phyloP scores from a whole-genome alignment of 2,797 vertebrate species.

The Sebastes flavidus region DNA sequence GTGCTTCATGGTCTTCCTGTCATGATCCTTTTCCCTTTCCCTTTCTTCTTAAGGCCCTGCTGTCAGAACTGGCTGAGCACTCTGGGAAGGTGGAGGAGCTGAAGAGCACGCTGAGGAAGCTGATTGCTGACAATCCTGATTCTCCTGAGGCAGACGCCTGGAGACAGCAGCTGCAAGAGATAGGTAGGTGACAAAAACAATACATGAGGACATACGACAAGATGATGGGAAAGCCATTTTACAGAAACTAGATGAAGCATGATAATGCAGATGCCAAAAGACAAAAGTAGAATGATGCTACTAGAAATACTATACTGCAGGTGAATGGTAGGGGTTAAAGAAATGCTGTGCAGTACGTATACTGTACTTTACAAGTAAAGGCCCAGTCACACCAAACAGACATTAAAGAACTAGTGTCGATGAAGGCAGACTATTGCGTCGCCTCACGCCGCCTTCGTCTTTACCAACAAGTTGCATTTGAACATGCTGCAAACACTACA shows the following conservation, averaged over 20 bases:
- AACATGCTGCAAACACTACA: too few species aligned
- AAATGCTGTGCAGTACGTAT: neutral
- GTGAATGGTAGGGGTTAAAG: neutral
- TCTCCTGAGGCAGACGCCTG: slow-evolving; percentile 92
- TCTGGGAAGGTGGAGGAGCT: slow-evolving; percentile 91
- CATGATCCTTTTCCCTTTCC: neutral
- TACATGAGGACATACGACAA: neutral
- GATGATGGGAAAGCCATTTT: neutral
- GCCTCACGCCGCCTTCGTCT: too few species aligned
- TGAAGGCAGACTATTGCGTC: too few species aligned
- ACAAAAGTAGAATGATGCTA: neutral
- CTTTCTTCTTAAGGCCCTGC: slow-evolving; percentile 83
- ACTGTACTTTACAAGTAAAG: neutral
- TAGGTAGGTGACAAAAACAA: slow-evolving; percentile 82
- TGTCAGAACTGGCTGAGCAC: slow-evolving; percentile 91
- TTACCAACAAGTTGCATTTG: neutral
- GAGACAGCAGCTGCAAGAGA: slow-evolving; percentile 92
- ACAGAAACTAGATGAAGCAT: neutral
- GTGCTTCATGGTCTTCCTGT: too few species aligned
- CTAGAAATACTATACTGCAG: neutral
- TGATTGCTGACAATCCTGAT: slow-evolving; percentile 90
- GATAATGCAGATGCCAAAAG: neutral
- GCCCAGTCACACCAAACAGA: too few species aligned
- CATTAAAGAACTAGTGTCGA: too few species aligned
- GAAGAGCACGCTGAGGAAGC: slow-evolving; percentile 87